Evolutionary conservation across 1,140 invertebrate species (phyloP), one percentile per base, ranked within the genome.

Genomic region (Bathynomus jamesi): DNA sequence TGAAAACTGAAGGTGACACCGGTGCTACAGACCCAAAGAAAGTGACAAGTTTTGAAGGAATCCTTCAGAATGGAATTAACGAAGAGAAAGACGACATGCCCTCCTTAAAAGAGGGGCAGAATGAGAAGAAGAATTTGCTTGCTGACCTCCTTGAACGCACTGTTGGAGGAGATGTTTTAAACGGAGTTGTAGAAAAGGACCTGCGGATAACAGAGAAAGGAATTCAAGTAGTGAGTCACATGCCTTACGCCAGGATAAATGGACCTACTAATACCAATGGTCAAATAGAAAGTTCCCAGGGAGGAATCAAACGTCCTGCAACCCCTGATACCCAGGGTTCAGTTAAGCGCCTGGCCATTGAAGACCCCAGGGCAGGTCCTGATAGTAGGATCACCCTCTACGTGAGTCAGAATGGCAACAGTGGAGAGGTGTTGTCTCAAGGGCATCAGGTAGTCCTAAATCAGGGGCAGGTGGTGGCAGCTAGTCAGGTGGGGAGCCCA

Each of bases 131-230:
- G 80, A 83, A 71, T 76, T 87, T 89, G 84, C 79, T 91, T 4
- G 88, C 87, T 0, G 89, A 90, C 80, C 80, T 90, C 27, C 79
- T 90, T 0, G 89, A 90, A 70, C 85, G 86, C 72, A 86, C 85
- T 77, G 83, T 90, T 0, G 74, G 76, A 17, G 75, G 74, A 40
- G 78, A 78, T 30, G 69, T 77, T 65, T 65, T 78, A 21, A 78
- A 78, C 60, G 78, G 78, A 60, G 71, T 88, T 3, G 83, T 83
- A 2, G 79, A 78, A 27, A 86, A 87, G 78, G 87, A 88, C 76
- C 79, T 86, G 62, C 83, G 86, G 27, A 85, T 88, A 69, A 84
- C 85, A 70, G 87, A 87, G 11, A 87, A 85, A 73, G 85, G 86
- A 28, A 78, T 87, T 65, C 87, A 89, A 79, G 77, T 89, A 7